Evolutionary conservation across 2,888 invertebrate species (phyloP).

Genomic region (Rhyacophila evoluta): DNA sequence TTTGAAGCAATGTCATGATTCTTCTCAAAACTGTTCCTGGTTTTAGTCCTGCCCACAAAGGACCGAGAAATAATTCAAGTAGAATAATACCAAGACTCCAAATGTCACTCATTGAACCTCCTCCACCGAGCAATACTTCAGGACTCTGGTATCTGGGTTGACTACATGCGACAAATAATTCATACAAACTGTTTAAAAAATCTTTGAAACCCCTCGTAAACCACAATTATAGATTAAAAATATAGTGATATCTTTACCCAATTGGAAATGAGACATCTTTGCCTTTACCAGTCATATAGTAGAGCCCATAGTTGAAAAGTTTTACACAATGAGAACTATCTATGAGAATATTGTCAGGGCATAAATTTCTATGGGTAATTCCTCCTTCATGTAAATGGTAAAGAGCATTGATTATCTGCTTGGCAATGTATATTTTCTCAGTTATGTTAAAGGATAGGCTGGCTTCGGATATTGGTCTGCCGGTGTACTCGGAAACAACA

Average conservation of each 20-base stretch:
- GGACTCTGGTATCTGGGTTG: slow-evolving; percentile 85
- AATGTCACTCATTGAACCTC: slow-evolving; percentile 86
- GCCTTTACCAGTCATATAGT: slow-evolving; percentile 90
- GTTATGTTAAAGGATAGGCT: slow-evolving; percentile 63
- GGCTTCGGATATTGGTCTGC: slow-evolving; percentile 73
- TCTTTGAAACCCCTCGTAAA: too few relatives aligned
- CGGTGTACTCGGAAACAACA: slow-evolving; percentile 84
- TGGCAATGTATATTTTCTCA: slow-evolving; percentile 75
- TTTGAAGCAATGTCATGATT: slow-evolving; percentile 78
- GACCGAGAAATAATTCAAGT: slow-evolving; percentile 80
- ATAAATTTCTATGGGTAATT: slow-evolving; percentile 84
- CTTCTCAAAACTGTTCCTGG: slow-evolving; percentile 81
- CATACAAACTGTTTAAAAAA: too few relatives aligned
- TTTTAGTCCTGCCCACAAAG: slow-evolving; percentile 81
- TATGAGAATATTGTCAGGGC: slow-evolving; percentile 85
- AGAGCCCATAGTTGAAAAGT: slow-evolving; percentile 93
- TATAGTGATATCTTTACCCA: slow-evolving; percentile 66
- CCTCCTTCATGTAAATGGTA: slow-evolving; percentile 78
- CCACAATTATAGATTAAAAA: too few relatives aligned
- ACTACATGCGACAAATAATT: slow-evolving; percentile 61
- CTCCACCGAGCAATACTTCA: slow-evolving; percentile 79
- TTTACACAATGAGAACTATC: slow-evolving; percentile 81
- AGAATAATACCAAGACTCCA: slow-evolving; percentile 96
- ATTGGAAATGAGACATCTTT: slow-evolving; percentile 91
- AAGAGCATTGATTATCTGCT: slow-evolving; percentile 81